Evolutionary conservation across 2,888 invertebrate species (phyloP).

Genomic region (Stenichneumon culpator): DNA sequence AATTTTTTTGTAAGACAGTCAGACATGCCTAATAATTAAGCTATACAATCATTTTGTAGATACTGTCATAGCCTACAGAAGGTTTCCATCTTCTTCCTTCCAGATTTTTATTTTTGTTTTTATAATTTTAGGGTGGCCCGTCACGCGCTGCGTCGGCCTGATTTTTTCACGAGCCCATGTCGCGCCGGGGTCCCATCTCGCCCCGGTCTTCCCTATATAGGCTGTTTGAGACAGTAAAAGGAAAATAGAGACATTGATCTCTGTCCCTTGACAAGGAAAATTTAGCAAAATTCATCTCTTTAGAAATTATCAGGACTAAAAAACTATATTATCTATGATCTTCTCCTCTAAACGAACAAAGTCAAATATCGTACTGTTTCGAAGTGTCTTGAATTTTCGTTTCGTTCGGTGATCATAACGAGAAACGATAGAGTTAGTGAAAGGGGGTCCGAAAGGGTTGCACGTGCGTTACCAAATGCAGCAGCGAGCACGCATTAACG

Average conservation of each 20-base stretch:
- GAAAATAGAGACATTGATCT: neutral
- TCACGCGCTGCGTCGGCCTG: no score
- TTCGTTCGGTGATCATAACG: conserved; percentile 44
- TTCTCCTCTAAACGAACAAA: neutral
- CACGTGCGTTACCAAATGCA: conserved; percentile 57
- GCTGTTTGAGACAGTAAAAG: neutral
- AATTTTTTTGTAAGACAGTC: no score
- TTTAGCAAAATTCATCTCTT: neutral
- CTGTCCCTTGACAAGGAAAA: neutral
- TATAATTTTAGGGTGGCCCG: no score
- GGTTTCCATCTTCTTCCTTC: no score
- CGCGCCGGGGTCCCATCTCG: no score
- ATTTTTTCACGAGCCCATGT: no score
- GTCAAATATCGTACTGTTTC: neutral
- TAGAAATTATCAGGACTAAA: neutral
- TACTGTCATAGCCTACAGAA: no score
- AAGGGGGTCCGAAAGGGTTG: conserved; percentile 27
- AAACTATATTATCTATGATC: neutral
- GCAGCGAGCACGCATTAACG: conserved; percentile 50
- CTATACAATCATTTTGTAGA: no score
- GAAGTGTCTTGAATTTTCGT: neutral
- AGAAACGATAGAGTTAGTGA: conserved; percentile 28
- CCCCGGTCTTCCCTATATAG: no score
- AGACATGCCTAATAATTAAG: no score
- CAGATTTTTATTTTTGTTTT: no score